Evolutionary conservation across 2,113 vertebrate genomes (phyloP).

Genomic region (Siniperca chuatsi): DNA sequence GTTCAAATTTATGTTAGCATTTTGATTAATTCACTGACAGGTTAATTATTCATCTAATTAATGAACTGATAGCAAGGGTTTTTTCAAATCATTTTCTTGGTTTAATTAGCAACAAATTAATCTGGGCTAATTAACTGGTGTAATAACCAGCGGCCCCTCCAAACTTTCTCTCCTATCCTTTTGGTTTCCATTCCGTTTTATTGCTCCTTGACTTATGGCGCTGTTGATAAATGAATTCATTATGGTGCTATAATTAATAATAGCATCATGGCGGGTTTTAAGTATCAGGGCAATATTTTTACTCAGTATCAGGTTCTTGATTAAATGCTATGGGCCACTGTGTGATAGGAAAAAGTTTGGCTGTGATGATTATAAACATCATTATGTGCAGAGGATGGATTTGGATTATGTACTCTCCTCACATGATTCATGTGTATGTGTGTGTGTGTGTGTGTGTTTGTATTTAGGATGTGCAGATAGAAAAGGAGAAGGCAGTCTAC

Average conservation of each 20-base stretch:
- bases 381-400: slow-evolving; percentile 25
- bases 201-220: slow-evolving; percentile 29
- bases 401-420: slow-evolving; percentile 2
- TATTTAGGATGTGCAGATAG: slow-evolving; percentile 92
- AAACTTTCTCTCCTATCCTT: slow-evolving; percentile 44
- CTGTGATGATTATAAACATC: slow-evolving; percentile 18
- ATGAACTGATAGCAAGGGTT: slow-evolving; percentile 61
- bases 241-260: slow-evolving; percentile 54
- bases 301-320: neutral
- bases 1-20: slow-evolving; percentile 42
- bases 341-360: neutral
- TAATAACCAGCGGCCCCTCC: slow-evolving; percentile 64
- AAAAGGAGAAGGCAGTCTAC: slow-evolving; percentile 89
- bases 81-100: slow-evolving; percentile 47
- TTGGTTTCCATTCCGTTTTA: slow-evolving; percentile 52
- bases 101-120: slow-evolving; percentile 78
- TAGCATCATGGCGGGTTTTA: slow-evolving; percentile 27
- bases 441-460: slow-evolving; percentile 32
- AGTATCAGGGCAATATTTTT: slow-evolving; percentile 17
- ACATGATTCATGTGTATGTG: slow-evolving; percentile 14
- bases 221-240: slow-evolving; percentile 58
- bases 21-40: slow-evolving; percentile 75
- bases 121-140: slow-evolving; percentile 75
- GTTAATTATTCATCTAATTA: slow-evolving; percentile 80
- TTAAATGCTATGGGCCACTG: slow-evolving; percentile 9